A percentile compares a stretch with the other conserved stretches of the same genome.
phyloP scores from a whole-genome alignment of 2,113 vertebrate species.

The Ornithorhynchus anatinus region DNA sequence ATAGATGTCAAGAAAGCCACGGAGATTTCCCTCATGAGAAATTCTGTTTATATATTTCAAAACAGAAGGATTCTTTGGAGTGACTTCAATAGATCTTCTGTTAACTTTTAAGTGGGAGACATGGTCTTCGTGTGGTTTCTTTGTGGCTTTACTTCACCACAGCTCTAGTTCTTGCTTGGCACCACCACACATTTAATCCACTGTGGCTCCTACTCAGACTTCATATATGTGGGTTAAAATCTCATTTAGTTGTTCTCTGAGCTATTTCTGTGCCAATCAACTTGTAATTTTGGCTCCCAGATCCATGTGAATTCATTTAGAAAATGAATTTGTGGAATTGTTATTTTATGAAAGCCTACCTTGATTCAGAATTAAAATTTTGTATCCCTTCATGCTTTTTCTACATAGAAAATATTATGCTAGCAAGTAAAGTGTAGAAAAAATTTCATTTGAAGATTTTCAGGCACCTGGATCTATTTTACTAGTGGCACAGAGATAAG shows the following conservation, averaged over 20 bases:
- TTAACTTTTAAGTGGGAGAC: accelerated
- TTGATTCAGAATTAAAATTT: not conserved
- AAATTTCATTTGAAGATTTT: not conserved
- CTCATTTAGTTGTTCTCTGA: not conserved
- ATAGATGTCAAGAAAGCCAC: not conserved
- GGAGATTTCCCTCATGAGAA: no score
- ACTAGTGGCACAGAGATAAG: not conserved
- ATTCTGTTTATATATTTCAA: not conserved
- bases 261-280: not conserved
- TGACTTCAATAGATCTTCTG: not conserved
- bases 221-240: not conserved
- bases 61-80: not conserved
- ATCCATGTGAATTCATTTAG: not conserved
- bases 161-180: not conserved
- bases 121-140: not conserved
- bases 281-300: not conserved
- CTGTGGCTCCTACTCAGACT: accelerated
- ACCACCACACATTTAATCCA: not conserved
- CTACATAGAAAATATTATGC: not conserved
- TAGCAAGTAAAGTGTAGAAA: no score
- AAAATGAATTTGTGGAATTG: not conserved
- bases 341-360: not conserved
- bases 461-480: not conserved
- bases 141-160: not conserved
- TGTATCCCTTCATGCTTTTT: not conserved